Conservation (phyloP, 2,888 invertebrate species). For the Onthophagus sagittarius region DNA sequence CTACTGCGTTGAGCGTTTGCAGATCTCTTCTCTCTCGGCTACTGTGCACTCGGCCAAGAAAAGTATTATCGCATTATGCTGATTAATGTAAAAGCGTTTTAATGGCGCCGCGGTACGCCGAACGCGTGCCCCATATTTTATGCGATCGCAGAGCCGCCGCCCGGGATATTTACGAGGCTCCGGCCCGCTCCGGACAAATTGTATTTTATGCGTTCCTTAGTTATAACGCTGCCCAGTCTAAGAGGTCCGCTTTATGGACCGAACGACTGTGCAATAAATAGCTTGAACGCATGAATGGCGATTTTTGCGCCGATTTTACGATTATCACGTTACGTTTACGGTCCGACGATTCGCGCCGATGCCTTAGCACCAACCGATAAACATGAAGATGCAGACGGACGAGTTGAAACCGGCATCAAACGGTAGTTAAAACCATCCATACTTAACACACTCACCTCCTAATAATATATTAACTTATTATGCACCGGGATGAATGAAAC, state of each 20-base stretch:
- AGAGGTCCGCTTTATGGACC: background rate
- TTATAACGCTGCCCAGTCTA: background rate
- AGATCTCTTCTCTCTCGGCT: constrained; percentile 25
- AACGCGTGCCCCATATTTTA: constrained; percentile 35
- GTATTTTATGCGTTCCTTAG: constrained; percentile 10
- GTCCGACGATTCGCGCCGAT: background rate
- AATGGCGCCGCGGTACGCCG: constrained; percentile 34
- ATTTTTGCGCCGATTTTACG: background rate
- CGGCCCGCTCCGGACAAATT: constrained; percentile 16
- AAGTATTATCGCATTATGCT: constrained; percentile 30
- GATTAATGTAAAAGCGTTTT: constrained; percentile 35
- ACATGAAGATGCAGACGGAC: background rate
- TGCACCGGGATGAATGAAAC: background rate
- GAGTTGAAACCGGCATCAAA: background rate
- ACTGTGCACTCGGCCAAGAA: constrained; percentile 28
- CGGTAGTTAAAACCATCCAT: background rate
- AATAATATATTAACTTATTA: background rate
- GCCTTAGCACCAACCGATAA: background rate
- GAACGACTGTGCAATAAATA: background rate
- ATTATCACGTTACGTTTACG: background rate
- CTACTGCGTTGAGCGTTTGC: background rate
- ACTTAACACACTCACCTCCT: background rate
- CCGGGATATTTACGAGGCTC: constrained; percentile 2
- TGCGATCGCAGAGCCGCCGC: constrained; percentile 21
- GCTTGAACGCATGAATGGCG: background rate